phyloP scores from a whole-genome alignment of 92 coral and sea anemone species.

The Phenganax subtilis region DNA sequence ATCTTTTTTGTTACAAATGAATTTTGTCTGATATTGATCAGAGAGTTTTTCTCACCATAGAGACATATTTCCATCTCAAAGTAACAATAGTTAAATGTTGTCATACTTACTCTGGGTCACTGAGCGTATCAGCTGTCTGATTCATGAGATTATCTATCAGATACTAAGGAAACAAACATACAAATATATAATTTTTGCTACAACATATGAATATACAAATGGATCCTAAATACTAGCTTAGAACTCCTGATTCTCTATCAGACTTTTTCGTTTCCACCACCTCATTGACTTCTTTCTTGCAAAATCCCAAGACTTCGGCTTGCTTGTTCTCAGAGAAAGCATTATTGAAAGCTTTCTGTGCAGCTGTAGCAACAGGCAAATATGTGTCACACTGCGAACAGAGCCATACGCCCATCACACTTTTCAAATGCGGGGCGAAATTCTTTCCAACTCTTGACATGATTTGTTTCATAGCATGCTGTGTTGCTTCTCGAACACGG shows the following conservation, averaged over 20 bases:
- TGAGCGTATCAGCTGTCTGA: constrained; percentile 78
- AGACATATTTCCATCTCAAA: not conserved
- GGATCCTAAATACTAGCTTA: not conserved
- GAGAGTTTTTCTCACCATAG: not conserved
- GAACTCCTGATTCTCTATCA: not conserved
- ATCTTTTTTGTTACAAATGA: too few relatives aligned
- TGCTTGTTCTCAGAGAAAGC: constrained; percentile 80
- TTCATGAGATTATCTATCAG: constrained; percentile 76
- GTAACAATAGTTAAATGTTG: not conserved
- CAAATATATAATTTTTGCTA: not conserved
- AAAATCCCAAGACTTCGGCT: constrained; percentile 73
- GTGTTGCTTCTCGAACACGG: constrained; percentile 88
- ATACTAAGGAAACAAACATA: constrained; percentile 51
- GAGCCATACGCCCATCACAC: constrained; percentile 82
- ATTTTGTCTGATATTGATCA: too few relatives aligned
- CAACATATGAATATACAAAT: not conserved
- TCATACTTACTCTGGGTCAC: constrained; percentile 81
- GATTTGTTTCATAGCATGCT: constrained; percentile 86
- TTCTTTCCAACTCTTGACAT: constrained; percentile 78
- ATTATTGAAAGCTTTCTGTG: constrained; percentile 69
- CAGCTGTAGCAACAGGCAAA: constrained; percentile 82
- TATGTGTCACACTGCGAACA: constrained; percentile 86
- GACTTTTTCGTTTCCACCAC: constrained; percentile 28
- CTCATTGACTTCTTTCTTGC: constrained; percentile 75
- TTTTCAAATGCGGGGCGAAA: constrained; percentile 87